Conservation (phyloP, 2,888 invertebrate genomes). For the Oasisia sp. region DNA sequence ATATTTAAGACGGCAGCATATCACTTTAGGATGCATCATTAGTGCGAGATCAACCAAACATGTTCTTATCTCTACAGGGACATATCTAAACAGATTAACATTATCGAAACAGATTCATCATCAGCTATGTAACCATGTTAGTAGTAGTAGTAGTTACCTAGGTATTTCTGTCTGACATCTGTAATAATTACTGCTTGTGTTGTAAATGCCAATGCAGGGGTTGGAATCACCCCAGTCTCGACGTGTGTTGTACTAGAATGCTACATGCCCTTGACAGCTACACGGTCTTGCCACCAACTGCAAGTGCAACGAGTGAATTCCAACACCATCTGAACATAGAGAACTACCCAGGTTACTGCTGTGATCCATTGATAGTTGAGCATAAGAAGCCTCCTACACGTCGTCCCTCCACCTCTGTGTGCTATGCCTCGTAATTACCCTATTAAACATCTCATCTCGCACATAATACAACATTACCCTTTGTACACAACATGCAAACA, state of each 20-base stretch:
- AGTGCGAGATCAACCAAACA: background rate
- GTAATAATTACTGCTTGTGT: background rate
- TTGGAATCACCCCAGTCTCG: background rate
- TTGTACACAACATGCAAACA: background rate
- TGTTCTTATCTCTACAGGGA: background rate
- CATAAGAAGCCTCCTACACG: background rate
- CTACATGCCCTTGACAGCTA: background rate
- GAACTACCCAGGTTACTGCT: background rate
- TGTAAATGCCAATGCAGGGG: background rate
- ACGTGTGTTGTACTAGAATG: background rate
- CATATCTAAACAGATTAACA: background rate
- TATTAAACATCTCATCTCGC: background rate
- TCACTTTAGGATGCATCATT: background rate
- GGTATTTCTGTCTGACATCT: background rate
- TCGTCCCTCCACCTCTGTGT: background rate
- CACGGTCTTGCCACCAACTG: background rate
- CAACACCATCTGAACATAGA: background rate
- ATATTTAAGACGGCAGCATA: background rate
- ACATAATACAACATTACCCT: background rate
- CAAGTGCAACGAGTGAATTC: background rate
- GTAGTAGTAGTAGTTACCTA: background rate
- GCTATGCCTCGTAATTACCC: constrained; percentile 6
- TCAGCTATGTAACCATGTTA: background rate
- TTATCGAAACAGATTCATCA: background rate
- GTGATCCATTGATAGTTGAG: background rate